These are phyloP conservation scores for Montipora capitata DNA, from an alignment of 92 coral and sea anemone genomes.

Conservation along the genomic window DNA sequence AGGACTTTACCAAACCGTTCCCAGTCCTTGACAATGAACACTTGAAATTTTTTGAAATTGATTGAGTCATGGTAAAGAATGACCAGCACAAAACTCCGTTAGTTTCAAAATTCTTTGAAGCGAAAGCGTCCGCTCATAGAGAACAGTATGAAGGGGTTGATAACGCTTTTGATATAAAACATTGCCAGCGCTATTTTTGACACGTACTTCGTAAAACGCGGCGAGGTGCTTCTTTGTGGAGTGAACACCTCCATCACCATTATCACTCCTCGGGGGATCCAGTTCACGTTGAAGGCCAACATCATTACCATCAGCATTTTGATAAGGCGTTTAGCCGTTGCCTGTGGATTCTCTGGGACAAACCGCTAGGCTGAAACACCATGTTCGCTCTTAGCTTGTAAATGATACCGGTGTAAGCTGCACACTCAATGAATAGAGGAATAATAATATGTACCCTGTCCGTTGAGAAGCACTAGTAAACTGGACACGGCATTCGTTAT, in stretches of 20 bases:
- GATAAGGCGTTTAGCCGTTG: conserved; percentile 50
- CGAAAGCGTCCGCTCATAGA: conserved; percentile 59
- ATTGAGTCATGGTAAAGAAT: too few species aligned
- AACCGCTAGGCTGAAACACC: conserved; percentile 36
- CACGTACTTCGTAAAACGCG: too few species aligned
- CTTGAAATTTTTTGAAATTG: too few species aligned
- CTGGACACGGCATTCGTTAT: neutral
- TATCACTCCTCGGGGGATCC: conserved; percentile 79
- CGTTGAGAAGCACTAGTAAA: conserved; percentile 25
- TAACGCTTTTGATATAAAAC: conserved; percentile 42
- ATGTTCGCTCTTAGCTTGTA: conserved; percentile 58
- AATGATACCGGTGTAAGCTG: conserved; percentile 66
- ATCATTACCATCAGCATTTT: conserved; percentile 73
- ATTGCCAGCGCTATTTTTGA: neutral
- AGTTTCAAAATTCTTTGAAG: too few species aligned
- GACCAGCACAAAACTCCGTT: too few species aligned
- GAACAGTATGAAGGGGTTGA: conserved; percentile 43
- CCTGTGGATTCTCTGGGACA: conserved; percentile 9
- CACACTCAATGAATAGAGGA: conserved; percentile 70
- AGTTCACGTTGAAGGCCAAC: conserved; percentile 74
- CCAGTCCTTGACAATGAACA: too few species aligned
- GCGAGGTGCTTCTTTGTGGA: neutral
- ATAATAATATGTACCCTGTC: conserved; percentile 27
- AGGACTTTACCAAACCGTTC: too few species aligned
- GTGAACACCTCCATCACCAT: conserved; percentile 63